Percentiles rank a stretch among this genome's conserved stretches.
Conservation (phyloP, 2,888 invertebrate genomes). For the Myopa testacea region DNA sequence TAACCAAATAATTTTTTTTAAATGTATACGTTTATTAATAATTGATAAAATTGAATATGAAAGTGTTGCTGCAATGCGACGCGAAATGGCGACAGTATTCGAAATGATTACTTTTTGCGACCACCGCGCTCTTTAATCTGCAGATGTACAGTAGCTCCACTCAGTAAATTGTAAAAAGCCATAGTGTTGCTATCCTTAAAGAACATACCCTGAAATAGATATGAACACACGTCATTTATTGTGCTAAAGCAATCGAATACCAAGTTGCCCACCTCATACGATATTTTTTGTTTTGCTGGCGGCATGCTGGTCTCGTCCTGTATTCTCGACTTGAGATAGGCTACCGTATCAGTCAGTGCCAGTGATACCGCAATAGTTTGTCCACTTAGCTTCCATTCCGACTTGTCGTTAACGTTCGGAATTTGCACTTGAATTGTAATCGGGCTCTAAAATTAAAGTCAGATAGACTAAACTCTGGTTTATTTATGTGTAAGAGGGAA, state of each 20-base stretch:
- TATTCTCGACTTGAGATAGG: conserved; percentile 87
- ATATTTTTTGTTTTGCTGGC: conserved; percentile 96
- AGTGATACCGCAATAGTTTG: conserved; percentile 84
- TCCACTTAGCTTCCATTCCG: conserved; percentile 96
- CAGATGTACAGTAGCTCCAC: conserved; percentile 85
- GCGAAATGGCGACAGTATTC: not conserved
- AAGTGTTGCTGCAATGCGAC: not conserved
- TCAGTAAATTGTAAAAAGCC: conserved; percentile 94
- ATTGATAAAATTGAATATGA: not conserved
- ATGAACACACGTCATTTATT: not conserved
- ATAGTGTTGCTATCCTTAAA: conserved; percentile 96
- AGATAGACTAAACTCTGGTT: not conserved
- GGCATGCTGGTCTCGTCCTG: conserved; percentile 91
- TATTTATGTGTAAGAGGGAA: not conserved
- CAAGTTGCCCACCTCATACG: conserved; percentile 79
- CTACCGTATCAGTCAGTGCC: conserved; percentile 82
- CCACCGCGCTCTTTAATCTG: conserved; percentile 98
- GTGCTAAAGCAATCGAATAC: not conserved
- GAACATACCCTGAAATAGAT: conserved; percentile 85
- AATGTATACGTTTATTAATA: conserved; percentile 9
- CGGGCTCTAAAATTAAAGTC: conserved; percentile 72
- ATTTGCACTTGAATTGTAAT: conserved; percentile 85
- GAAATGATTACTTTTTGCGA: conserved; percentile 85
- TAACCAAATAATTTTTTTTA: not conserved
- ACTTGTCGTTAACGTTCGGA: conserved; percentile 86